These are phyloP conservation scores for Diadumene lineata DNA, from an alignment of 92 coral and sea anemone genomes.

Conservation along the genomic window DNA sequence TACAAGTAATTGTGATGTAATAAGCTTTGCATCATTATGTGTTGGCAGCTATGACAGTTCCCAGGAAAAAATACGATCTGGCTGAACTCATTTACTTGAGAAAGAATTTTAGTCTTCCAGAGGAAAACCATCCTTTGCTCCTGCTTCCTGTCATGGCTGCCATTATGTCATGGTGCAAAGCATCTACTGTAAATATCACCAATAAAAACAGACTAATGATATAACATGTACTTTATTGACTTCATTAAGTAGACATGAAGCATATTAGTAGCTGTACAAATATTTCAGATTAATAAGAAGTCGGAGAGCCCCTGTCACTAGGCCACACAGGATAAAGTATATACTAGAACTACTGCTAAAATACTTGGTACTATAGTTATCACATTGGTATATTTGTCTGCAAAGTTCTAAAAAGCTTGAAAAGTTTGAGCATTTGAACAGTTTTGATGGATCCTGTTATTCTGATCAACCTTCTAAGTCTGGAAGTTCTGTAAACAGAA, in stretches of 20 bases:
- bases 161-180: no score
- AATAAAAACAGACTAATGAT: not conserved
- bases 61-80: no score
- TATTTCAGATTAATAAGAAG: not conserved
- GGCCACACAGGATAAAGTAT: not conserved
- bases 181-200: no score
- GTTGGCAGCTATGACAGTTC: no score
- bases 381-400: not conserved
- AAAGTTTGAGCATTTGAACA: not conserved
- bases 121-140: no score
- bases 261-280: not conserved
- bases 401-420: slow-evolving; percentile 16
- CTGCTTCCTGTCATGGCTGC: no score
- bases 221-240: slow-evolving; percentile 1
- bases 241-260: not conserved
- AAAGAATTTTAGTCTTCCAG: no score
- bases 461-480: slow-evolving; percentile 55
- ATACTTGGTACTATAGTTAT: not conserved
- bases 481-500: slow-evolving; percentile 66
- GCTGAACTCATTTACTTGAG: no score
- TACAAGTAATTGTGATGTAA: no score
- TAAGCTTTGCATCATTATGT: no score
- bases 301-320: not conserved
- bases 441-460: not conserved
- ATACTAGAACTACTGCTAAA: not conserved